Base-by-base conservation (phyloP, 2,797 vertebrate species). In the Scomberomorus guttatus region DNA sequence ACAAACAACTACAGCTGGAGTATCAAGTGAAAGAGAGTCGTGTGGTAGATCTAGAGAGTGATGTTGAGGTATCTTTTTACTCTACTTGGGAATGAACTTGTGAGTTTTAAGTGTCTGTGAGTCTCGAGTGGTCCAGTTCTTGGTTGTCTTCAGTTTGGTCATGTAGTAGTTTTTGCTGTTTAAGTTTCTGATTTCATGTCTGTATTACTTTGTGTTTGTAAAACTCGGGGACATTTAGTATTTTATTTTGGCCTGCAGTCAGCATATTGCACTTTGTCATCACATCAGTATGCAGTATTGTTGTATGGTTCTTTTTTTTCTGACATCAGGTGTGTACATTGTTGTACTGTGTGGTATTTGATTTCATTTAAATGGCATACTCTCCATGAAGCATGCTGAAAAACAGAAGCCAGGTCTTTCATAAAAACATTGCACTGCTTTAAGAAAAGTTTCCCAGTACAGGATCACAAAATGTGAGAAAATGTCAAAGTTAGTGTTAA, bases 1-100 rank as follows among this genome's bases (percentile, higher is more conserved):
- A 94, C 93, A 96, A 94, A 93, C 96, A 96, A 93, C 95, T 96
- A 67, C 96, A 96, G 89, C 93, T 95, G 93, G 95, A 96, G 90
- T 90, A 57, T 94, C 95, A 96, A 93, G 93, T 93, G 87, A 95
- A 95, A 95, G 95, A 96, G 87, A 92, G 92, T 88, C 94, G 91
- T 80, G 90, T 95, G 89, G 76, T 95, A 93, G 93, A 94, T 84
- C 95, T 96, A 94, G 95, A 96, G 90, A 94, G 91, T 87, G 95
- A 96, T 89, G 90, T 96, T 77, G 95, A 96, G 96, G 96, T 96
- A 96, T 92, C 69, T 70, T 75, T 90, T 84, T 75, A 83, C 77
- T 86, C 80, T 94, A 65, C 75, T 91, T 91, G 83, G 80, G 87
- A 93, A 93, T 93, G 90, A 85, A 81, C 74, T 64, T 93, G 90